Evolutionary conservation across 2,113 vertebrate genomes (phyloP), one percentile per base, ranked within the genome.

Genomic region (Leucosticte australis): DNA sequence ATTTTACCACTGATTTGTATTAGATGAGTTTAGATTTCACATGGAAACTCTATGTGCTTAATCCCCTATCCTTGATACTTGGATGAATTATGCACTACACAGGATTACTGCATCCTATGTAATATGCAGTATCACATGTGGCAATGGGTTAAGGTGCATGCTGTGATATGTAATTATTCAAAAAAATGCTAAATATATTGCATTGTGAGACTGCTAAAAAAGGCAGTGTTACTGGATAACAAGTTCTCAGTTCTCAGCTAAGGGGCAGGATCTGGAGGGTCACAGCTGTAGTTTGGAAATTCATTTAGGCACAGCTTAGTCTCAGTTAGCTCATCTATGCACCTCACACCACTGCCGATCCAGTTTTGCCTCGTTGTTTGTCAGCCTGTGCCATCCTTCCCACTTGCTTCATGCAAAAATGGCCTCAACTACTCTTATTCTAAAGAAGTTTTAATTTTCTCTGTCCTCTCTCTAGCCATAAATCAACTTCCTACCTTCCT

Each of bases 1-100:
- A 57, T 96, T 95, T 95, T 91, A 76, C 28, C 30, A 52, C 26
- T 85, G 57, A 60, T 85, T 83, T 63, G 4, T 42, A 89, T 85
- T 47, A 83, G 30, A 35, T 11, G 12, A 74, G 52, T 65, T 87
- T 79, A 46, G 50, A 27, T 79, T 95, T 64, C 18, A 15, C 64
- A 42, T 15, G 75, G 44, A 70, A 91, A 79, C 21, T 30, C 28
- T 11, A 11, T n/a, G n/a, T 28, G 68, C 14, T 68, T 75, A 78
- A 49, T 33, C 24, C 44, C 0, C 0, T 64, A 64, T 50, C 52
- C 83, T 71, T 70, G n/a, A 71, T 67, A n/a, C 44, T 73, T 91
- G 46, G 21, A 26, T 70, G 10, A 76, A 69, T 59, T 59, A 37
- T 31, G 55, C 22, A 30, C 39, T 70, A 35, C 41, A 41, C 30